Conservation (phyloP, 1,140 invertebrate genomes). For the Archegozetes longisetosus region DNA sequence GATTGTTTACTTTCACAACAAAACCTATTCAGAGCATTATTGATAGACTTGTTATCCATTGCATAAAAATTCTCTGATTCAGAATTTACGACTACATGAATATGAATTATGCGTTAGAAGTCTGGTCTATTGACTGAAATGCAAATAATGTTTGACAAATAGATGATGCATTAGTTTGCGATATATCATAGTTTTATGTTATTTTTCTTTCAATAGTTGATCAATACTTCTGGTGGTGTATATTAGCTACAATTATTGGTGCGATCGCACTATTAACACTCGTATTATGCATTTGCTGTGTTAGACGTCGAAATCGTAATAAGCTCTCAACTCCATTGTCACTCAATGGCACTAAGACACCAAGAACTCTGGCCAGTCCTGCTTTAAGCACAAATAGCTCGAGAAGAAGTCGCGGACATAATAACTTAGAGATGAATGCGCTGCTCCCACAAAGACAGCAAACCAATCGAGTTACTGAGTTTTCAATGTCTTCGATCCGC, state of each 20-base stretch:
- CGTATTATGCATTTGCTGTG: constrained; percentile 31
- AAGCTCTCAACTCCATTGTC: constrained; percentile 11
- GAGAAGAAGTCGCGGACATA: not conserved
- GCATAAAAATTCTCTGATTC: no score
- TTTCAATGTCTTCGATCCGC: constrained; percentile 56
- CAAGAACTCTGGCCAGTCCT: not conserved
- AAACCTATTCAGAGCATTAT: not conserved
- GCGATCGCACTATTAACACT: constrained; percentile 35
- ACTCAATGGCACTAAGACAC: not conserved
- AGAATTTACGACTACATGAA: no score
- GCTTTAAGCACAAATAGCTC: not conserved
- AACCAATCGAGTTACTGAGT: constrained; percentile 26
- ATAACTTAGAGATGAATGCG: constrained; percentile 12
- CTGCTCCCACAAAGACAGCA: constrained; percentile 14
- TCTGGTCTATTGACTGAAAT: no score
- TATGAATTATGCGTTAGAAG: no score
- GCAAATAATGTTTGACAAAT: no score
- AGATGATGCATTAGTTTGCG: not conserved
- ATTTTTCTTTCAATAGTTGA: constrained; percentile 18
- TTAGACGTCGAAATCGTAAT: constrained; percentile 19
- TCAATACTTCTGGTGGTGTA: constrained; percentile 37
- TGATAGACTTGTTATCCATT: not conserved
- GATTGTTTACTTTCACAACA: constrained; percentile 3
- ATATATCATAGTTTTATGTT: not conserved
- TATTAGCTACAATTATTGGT: constrained; percentile 35